Base-by-base conservation (phyloP, 2,797 vertebrate species). In the Apodemus agrarius region DNA sequence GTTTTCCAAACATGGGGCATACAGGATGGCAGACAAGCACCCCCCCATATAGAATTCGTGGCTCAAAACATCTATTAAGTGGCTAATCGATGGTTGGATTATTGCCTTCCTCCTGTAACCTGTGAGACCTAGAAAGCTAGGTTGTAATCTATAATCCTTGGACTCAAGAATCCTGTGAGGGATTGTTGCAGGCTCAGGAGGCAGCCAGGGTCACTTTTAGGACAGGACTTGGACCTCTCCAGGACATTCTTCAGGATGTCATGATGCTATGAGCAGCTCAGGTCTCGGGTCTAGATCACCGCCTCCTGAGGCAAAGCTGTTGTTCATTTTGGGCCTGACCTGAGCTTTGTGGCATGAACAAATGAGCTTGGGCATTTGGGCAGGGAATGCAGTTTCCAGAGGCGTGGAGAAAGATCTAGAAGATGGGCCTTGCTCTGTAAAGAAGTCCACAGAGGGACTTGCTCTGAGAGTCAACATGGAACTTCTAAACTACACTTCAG, bases 371-470 rank as follows among this genome's bases (percentile, higher is more conserved):
- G 57, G 54, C 46, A 43, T 94, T 54, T 96, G 67, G 21, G 21
- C 83, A 40, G 67, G 49, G 67, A 85, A 79, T 37, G n/a, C 52
- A 63, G 14, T 11, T 49, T 11, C 13, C 17, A 59, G 21, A 11
- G 37, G 9, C 49, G 76, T 67, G 40, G 74, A 95, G 80, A 96
- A 80, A 52, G 90, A 29, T 59, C 69, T 93, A 75, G 94, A 97
- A 90, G 40, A 52, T 10, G 19, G 31, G n/a, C 11, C 49, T 80
- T 59, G 67, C 54, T 79, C n/a, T 3, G 74, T 92, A 59, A 31
- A 31, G 86, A 88, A 52, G 31, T 75, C 34, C 59, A 65, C 16
- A 78, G 69, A 89, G 29, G 3, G 12, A n/a, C 78, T 92, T 65
- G 13, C n/a, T 67, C 10, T 54, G 14, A 43, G 52, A n/a, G n/a